Percentiles rank a stretch among this genome's conserved stretches.
These are phyloP conservation scores for Zaprionus capensis DNA, from an alignment of 1,140 invertebrate species.

Conservation along the genomic window DNA sequence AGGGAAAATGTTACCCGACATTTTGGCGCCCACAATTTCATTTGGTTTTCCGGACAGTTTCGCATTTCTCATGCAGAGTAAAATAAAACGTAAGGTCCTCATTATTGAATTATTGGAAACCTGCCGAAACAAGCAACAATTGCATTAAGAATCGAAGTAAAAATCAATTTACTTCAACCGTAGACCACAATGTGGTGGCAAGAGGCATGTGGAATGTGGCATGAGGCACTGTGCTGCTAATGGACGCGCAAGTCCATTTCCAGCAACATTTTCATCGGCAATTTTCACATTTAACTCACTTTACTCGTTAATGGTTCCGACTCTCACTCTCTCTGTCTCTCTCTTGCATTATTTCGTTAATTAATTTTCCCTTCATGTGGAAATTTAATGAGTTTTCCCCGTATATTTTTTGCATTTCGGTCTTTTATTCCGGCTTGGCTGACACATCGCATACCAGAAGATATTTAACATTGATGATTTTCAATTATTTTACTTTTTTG, in stretches of 20 bases:
- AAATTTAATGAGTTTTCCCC: constrained; percentile 31
- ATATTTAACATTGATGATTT: constrained; percentile 6
- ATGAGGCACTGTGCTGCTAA: not conserved
- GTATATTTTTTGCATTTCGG: constrained; percentile 9
- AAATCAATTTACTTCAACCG: constrained; percentile 45
- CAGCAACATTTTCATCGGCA: constrained; percentile 24
- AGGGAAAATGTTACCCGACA: constrained; percentile 2
- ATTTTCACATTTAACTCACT: constrained; percentile 23
- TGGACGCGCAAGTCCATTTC: constrained; percentile 26
- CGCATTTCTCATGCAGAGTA: not conserved
- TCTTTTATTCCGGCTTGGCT: not conserved
- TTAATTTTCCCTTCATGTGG: constrained; percentile 43
- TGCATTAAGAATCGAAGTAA: constrained; percentile 31
- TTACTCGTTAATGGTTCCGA: constrained; percentile 36
- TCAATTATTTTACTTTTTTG: constrained; percentile 8
- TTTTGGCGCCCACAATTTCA: constrained; percentile 15
- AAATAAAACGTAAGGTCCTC: constrained; percentile 5
- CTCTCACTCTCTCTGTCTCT: not conserved
- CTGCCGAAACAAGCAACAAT: not conserved
- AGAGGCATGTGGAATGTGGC: not conserved
- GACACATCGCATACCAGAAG: constrained; percentile 18
- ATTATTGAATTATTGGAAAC: constrained; percentile 38
- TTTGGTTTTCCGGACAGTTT: not conserved
- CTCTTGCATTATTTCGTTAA: constrained; percentile 45
- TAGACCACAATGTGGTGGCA: constrained; percentile 7